Conservation (phyloP, 2,888 invertebrate species). For the Sphecodes monilicornis region DNA sequence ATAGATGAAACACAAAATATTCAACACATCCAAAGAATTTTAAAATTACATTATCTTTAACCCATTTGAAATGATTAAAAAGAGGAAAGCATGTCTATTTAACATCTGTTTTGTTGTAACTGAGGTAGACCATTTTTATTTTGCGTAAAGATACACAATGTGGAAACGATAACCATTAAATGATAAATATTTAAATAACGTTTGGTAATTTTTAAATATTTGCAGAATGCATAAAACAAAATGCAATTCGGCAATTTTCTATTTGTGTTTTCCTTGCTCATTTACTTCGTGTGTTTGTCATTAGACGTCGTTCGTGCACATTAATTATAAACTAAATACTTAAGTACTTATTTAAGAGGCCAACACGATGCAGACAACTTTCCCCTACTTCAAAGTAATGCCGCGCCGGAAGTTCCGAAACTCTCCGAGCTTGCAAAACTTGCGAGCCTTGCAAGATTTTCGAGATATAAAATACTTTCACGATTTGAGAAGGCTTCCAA, state of each 20-base stretch:
- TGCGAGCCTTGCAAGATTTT: conserved; percentile 3
- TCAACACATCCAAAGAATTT: no score
- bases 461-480: conserved; percentile 7
- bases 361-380: neutral
- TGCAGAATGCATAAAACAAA: neutral
- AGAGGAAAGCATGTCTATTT: no score
- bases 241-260: neutral
- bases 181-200: neutral
- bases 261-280: neutral
- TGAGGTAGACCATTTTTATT: neutral
- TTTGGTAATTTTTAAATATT: neutral
- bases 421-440: neutral
- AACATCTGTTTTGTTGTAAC: no score
- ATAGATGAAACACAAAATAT: no score
- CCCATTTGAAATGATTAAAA: no score
- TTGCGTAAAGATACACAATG: neutral
- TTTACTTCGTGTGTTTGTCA: neutral
- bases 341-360: neutral
- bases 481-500: conserved; percentile 1
- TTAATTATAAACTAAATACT: conserved; percentile 2
- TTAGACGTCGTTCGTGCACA: neutral
- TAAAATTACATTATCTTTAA: no score
- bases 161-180: neutral
- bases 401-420: neutral
- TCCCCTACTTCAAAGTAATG: neutral